phyloP scores from a whole-genome alignment of 2,797 vertebrate species.

The Erpetoichthys calabaricus region DNA sequence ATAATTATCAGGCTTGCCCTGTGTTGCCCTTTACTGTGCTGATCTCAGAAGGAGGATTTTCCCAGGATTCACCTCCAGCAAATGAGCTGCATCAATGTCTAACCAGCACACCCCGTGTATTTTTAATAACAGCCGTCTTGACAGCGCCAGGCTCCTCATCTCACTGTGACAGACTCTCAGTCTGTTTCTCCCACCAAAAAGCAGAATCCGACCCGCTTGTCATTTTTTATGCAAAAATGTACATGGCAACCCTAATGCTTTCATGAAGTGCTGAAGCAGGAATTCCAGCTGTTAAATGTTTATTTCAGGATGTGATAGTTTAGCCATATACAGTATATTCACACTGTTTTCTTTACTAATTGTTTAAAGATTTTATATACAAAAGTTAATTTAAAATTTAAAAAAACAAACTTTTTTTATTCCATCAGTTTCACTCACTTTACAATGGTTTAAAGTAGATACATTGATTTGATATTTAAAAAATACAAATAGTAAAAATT shows the following conservation, averaged over 20 bases:
- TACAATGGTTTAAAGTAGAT: too few relatives aligned
- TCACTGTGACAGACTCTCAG: constrained; percentile 23
- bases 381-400: background rate
- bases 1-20: too few relatives aligned
- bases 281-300: constrained; percentile 39
- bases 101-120: constrained; percentile 45
- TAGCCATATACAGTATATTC: too few relatives aligned
- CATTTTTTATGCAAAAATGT: constrained; percentile 28
- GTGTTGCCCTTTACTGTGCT: too few relatives aligned
- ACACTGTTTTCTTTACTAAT: background rate
- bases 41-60: too few relatives aligned
- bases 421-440: too few relatives aligned
- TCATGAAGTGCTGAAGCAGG: constrained; percentile 21
- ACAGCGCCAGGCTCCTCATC: constrained; percentile 26
- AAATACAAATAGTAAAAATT: too few relatives aligned
- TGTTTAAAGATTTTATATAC: background rate
- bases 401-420: too few relatives aligned
- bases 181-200: constrained; percentile 28
- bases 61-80: background rate
- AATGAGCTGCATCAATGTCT: constrained; percentile 19
- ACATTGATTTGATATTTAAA: too few relatives aligned
- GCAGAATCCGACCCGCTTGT: constrained; percentile 40
- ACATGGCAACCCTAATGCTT: constrained; percentile 30
- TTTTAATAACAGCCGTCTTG: constrained; percentile 36
- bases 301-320: constrained; percentile 12